Evolutionary conservation across 53 echinoderm and acorn worm species (phyloP).

Genomic region (Glandiceps talaboti): DNA sequence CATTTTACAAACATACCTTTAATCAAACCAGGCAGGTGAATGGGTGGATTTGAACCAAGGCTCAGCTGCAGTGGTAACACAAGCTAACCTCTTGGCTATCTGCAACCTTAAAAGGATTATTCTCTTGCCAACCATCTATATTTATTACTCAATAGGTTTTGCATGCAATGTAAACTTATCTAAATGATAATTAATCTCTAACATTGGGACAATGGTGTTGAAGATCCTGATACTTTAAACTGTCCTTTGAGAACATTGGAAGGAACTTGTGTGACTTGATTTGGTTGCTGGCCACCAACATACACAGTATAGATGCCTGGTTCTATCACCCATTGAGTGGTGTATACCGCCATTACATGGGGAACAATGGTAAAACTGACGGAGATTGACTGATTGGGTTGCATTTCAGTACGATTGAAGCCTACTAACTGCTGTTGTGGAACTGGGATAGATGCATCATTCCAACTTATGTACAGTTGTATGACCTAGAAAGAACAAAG

Average conservation of each 20-base stretch:
- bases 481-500: too few species aligned
- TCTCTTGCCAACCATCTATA: too few species aligned
- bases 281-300: slow-evolving; percentile 82
- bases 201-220: slow-evolving; percentile 3
- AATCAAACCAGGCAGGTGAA: too few species aligned
- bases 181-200: too few species aligned
- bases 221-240: slow-evolving; percentile 31
- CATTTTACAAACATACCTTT: too few species aligned
- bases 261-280: slow-evolving; percentile 14
- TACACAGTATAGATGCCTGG: slow-evolving; percentile 50
- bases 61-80: too few species aligned
- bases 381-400: slow-evolving; percentile 3
- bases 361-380: slow-evolving; percentile 25
- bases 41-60: too few species aligned
- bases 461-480: slow-evolving; percentile 78
- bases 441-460: slow-evolving; percentile 29
- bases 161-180: too few species aligned
- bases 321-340: slow-evolving; percentile 20
- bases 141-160: too few species aligned
- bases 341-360: slow-evolving; percentile 59
- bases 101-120: too few species aligned
- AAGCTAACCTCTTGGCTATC: too few species aligned
- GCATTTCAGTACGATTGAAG: slow-evolving; percentile 38
- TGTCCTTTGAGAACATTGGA: slow-evolving; percentile 46
- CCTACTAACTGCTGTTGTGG: slow-evolving; percentile 66